Conservation (phyloP, 2,888 invertebrate genomes). For the Xylota segnis region DNA sequence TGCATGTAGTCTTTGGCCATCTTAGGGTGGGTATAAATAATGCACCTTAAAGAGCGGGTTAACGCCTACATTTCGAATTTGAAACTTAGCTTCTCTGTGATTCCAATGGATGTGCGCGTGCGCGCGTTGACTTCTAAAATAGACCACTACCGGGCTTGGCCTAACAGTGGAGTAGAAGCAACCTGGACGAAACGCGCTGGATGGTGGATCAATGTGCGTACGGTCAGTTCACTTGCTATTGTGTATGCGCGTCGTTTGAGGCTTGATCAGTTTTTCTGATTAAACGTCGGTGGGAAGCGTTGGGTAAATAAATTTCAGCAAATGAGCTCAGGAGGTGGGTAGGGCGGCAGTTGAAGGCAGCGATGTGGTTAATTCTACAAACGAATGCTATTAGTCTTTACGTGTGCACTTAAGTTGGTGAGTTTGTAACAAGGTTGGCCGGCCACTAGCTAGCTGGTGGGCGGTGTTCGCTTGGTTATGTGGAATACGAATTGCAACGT, state of each 20-base stretch:
- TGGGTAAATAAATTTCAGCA: conserved; percentile 71
- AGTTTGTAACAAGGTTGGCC: conserved; percentile 14
- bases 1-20: conserved; percentile 63
- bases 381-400: conserved; percentile 57
- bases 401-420: conserved; percentile 15
- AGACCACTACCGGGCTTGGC: conserved; percentile 73
- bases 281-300: conserved; percentile 71
- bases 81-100: conserved; percentile 3
- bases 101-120: background rate
- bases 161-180: background rate
- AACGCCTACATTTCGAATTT: conserved; percentile 81
- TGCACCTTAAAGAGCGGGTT: conserved; percentile 84
- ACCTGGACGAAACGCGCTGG: background rate
- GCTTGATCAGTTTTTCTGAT: conserved; percentile 61
- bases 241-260: conserved; percentile 26
- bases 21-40: conserved; percentile 83
- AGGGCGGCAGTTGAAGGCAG: conserved; percentile 20
- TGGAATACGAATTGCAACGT: conserved; percentile 1
- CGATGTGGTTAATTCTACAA: conserved; percentile 58
- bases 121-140: conserved; percentile 58
- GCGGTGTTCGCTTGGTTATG: conserved; percentile 25
- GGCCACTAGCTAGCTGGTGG: conserved; percentile 10
- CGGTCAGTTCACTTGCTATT: conserved; percentile 46
- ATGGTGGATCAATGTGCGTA: conserved; percentile 70
- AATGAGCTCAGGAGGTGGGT: conserved; percentile 54